Conservation (phyloP, 2,113 vertebrate species). For the Chloropsis cyanopogon region DNA sequence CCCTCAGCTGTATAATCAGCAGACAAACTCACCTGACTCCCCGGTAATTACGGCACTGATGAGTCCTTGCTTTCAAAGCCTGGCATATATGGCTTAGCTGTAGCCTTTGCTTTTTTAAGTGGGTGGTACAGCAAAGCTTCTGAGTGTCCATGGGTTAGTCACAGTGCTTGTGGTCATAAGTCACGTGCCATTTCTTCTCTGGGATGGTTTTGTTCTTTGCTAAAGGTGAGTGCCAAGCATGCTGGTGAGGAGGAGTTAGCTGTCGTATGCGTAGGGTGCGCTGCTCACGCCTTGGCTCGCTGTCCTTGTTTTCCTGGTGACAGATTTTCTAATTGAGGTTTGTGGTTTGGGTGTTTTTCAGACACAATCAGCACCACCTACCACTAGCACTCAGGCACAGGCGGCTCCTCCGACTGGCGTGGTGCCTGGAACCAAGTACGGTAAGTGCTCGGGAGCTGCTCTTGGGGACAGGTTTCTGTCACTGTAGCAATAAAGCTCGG, state of each 20-base stretch:
- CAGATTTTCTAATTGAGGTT: neutral
- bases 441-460: slow-evolving; percentile 50
- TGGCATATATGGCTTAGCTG: neutral
- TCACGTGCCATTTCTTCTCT: neutral
- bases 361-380: slow-evolving; percentile 74
- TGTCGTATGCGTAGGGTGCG: neutral
- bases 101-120: neutral
- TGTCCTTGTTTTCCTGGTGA: neutral
- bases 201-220: neutral
- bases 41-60: slow-evolving; percentile 75
- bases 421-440: slow-evolving; percentile 79
- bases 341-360: slow-evolving; percentile 36
- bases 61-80: neutral
- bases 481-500: neutral
- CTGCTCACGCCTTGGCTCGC: neutral
- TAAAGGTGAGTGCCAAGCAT: neutral
- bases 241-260: neutral
- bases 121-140: neutral
- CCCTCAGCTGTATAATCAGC: slow-evolving; percentile 89
- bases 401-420: slow-evolving; percentile 70
- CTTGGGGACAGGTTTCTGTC: neutral
- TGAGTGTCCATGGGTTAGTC: neutral
- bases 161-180: neutral
- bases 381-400: slow-evolving; percentile 73
- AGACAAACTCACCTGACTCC: slow-evolving; percentile 79